Evolutionary conservation across 2,113 vertebrate species (phyloP).

Genomic region (Arizona elegans): DNA sequence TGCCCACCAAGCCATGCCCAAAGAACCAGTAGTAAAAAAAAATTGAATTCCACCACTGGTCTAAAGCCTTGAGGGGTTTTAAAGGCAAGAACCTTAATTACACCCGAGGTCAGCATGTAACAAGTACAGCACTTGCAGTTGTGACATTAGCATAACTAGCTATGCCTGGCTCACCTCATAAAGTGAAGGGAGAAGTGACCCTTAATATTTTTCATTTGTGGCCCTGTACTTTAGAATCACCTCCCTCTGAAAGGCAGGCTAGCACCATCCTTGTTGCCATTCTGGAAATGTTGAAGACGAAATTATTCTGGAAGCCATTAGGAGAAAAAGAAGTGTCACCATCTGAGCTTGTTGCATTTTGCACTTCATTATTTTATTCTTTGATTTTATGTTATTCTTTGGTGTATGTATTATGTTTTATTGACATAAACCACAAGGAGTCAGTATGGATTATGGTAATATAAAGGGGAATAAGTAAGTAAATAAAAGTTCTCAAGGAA

Average conservation of each 20-base stretch:
- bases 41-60: too few species aligned
- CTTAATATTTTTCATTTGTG: not conserved
- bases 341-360: not conserved
- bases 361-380: not conserved
- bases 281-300: not conserved
- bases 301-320: not conserved
- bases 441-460: too few species aligned
- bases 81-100: not conserved
- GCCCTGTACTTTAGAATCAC: too few species aligned
- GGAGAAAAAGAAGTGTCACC: not conserved
- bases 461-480: too few species aligned
- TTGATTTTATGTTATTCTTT: not conserved
- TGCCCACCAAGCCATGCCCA: too few species aligned
- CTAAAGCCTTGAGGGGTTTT: not conserved
- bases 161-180: not conserved
- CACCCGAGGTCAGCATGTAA: not conserved
- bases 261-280: not conserved
- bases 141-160: not conserved
- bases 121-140: not conserved
- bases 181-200: not conserved
- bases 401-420: too few species aligned
- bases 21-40: too few species aligned
- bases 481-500: not conserved
- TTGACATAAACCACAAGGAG: too few species aligned
- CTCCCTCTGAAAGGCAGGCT: too few species aligned